Evolutionary conservation across 2,888 invertebrate genomes (phyloP), one percentile per base, ranked within the genome.

Genomic region (Stenurella melanura): DNA sequence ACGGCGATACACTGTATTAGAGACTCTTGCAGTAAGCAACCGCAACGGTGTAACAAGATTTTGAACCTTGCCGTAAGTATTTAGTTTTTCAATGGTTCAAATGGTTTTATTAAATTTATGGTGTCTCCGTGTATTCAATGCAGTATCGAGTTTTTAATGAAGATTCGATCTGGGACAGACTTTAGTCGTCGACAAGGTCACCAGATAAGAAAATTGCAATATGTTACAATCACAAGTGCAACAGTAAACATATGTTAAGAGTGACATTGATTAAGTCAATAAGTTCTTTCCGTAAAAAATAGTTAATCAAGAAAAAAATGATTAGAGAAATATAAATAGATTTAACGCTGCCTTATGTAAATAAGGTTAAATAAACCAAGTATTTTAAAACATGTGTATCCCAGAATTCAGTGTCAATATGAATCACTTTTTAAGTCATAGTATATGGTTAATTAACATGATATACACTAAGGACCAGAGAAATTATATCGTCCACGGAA

Each of bases 171-270:
- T 17, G 11, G 30, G 61, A 34, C 34, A 63, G n/a, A 63, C 17
- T 34, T 34, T 63, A 30, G 61, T 63, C 61, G 17, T 34, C 30
- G n/a, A 17, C 61, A 63, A 63, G 61, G 61, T 63, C 34, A 63
- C 61, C n/a, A 63, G 61, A 63, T 63, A 63, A 63, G 61, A 30
- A 63, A 63, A 50, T 63, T 63, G 61, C 61, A 63, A 63, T 63
- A 34, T 60, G 18, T 63, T 63, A 17, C 30, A 34, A 61, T 18
- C 17, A 63, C 61, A 34, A 34, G 11, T 63, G 21, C 50, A 17
- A 17, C 61, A 63, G 30, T 63, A 63, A 63, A 63, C 61, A 63
- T 18, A 34, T 30, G 61, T 34, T 34, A 34, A 17, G 30, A 50
- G 34, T 63, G 61, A 63, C 61, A 63, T 63, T 63, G 30, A 63